Conservation (phyloP, 2,113 vertebrate species). For the Datnioides undecimradiatus region DNA sequence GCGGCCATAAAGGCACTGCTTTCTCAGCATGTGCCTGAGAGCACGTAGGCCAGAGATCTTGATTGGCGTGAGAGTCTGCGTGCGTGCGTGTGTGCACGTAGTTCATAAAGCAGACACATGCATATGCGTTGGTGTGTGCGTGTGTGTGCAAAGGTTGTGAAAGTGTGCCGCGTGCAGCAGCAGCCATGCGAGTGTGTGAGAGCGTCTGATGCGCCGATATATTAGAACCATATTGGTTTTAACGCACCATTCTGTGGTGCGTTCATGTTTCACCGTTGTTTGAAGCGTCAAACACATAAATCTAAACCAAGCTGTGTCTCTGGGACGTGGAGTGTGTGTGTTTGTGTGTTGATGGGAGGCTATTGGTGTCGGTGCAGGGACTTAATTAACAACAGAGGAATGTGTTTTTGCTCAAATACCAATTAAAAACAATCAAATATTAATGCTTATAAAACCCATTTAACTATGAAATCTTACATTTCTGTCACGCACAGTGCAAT, state of each 20-base stretch:
- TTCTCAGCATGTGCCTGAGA: slow-evolving; percentile 78
- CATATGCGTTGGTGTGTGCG: no score
- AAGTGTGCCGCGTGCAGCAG: slow-evolving; percentile 19
- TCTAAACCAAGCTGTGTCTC: no score
- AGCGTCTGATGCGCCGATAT: not conserved
- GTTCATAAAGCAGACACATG: not conserved
- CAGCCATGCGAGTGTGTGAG: slow-evolving; percentile 6
- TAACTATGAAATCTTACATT: no score
- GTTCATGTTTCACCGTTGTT: slow-evolving; percentile 18
- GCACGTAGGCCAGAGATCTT: slow-evolving; percentile 79
- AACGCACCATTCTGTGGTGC: no score
- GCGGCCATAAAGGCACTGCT: slow-evolving; percentile 69
- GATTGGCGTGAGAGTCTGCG: slow-evolving; percentile 37
- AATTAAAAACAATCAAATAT: no score
- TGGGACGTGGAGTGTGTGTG: not conserved
- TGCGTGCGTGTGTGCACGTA: slow-evolving; percentile 12
- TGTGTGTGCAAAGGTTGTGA: slow-evolving; percentile 7
- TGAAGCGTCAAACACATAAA: not conserved
- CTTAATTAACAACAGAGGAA: not conserved
- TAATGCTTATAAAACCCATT: no score
- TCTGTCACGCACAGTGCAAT: not conserved
- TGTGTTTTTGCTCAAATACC: not conserved
- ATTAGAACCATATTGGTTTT: slow-evolving; percentile 15
- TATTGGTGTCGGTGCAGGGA: not conserved
- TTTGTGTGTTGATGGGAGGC: not conserved